phyloP scores from a whole-genome alignment of 2,888 invertebrate species.

The Dioctria rufipes region DNA sequence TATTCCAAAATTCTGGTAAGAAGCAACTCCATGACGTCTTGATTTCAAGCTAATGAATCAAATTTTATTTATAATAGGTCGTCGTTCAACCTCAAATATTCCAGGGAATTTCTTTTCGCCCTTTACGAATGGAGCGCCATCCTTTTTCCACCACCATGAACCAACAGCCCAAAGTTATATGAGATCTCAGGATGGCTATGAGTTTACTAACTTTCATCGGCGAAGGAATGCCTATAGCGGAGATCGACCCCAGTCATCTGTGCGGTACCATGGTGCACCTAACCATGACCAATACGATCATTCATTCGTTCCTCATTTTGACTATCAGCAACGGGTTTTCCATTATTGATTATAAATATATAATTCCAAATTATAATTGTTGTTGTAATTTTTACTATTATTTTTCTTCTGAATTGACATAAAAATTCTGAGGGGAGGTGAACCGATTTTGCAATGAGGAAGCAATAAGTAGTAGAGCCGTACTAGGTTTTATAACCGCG shows the following conservation, averaged over 20 bases:
- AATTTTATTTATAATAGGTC: background rate
- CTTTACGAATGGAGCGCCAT: conserved; percentile 1
- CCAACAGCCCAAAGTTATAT: conserved; percentile 29
- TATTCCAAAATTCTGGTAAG: conserved; percentile 27
- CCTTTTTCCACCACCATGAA: conserved; percentile 1
- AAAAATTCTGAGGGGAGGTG: too few species aligned
- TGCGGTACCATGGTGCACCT: background rate
- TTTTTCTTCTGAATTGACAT: background rate
- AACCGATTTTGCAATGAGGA: too few species aligned
- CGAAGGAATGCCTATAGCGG: conserved; percentile 9
- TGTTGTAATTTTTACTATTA: conserved; percentile 31
- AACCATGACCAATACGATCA: background rate
- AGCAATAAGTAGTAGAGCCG: too few species aligned
- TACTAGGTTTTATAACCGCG: background rate
- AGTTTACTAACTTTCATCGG: conserved; percentile 40
- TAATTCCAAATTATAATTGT: background rate
- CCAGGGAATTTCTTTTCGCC: background rate
- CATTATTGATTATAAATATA: conserved; percentile 24
- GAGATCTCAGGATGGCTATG: conserved; percentile 30
- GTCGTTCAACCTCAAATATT: background rate
- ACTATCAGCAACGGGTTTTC: conserved; percentile 18
- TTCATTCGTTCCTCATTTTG: conserved; percentile 1
- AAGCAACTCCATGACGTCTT: background rate
- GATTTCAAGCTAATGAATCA: background rate
- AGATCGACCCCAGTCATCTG: background rate